Evolutionary conservation across 2,113 vertebrate genomes (phyloP).

Genomic region (Okapia johnstoni): DNA sequence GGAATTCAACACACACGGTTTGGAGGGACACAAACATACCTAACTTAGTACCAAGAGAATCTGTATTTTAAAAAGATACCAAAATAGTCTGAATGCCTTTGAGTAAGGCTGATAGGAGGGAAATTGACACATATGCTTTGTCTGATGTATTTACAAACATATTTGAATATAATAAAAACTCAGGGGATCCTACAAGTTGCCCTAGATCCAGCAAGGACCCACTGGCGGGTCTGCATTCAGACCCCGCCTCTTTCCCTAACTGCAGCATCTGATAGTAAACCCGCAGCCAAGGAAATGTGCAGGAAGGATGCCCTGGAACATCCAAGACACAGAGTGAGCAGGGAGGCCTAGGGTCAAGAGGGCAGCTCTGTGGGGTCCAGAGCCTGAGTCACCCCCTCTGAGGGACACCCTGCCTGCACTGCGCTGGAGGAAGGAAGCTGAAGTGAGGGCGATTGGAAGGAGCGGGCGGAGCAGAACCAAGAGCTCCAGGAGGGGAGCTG

Average conservation of each 20-base stretch:
- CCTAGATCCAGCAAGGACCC: background rate
- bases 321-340: background rate
- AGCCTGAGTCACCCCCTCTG: background rate
- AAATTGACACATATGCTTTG: background rate
- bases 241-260: background rate
- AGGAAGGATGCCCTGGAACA: background rate
- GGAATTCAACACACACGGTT: background rate
- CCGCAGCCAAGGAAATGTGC: background rate
- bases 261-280: background rate
- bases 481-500: background rate
- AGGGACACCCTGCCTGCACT: background rate
- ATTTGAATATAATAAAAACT: background rate
- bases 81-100: background rate
- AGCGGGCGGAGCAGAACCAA: background rate
- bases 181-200: background rate
- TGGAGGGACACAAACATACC: background rate
- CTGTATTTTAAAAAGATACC: background rate
- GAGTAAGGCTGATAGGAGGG: background rate
- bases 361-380: background rate
- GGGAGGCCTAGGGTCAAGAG: background rate
- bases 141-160: background rate
- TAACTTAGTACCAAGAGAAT: background rate
- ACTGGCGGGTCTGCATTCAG: background rate
- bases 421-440: background rate
- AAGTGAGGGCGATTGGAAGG: background rate